Evolutionary conservation across 2,888 invertebrate species (phyloP), one percentile per base, ranked within the genome.

Genomic region (Tachystola acroxantha): DNA sequence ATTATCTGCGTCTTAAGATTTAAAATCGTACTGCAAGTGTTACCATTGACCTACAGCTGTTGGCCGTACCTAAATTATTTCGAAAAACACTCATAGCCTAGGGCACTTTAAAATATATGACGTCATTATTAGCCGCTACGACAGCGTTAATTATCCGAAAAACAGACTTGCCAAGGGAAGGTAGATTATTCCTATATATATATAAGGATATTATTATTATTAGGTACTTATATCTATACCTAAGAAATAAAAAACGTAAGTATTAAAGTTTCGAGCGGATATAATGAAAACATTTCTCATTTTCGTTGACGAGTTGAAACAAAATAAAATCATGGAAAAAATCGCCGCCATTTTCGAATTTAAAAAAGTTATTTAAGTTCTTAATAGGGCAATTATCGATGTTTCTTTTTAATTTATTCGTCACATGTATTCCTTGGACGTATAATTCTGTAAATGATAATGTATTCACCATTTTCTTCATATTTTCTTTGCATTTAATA

Each of bases 191-290:
- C n/a, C n/a, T n/a, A n/a, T n/a, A n/a, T n/a, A n/a, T n/a, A n/a
- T n/a, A n/a, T n/a, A n/a, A n/a, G n/a, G n/a, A n/a, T n/a, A n/a
- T n/a, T n/a, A n/a, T 9, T 7, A 22, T 9, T 22, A 2, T 4
- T 22, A 22, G 7, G 9, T 22, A 22, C 22, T 7, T 9, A 7
- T 19, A 7, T 19, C 19, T 19, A 19, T 19, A 5, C 19, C 19
- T 19, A 19, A 19, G 7, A 13, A 31, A 10, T 31, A 36, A 36
- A 44, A 32, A 22, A 37, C 20, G 29, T 2, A 7, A 3, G n/a
- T n/a, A 10, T 32, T 32, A 45, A 13, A 48, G 30, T 34, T 48
- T 48, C 2, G 48, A 45, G 24, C 31, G 25, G 16, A 32, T 43
- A 36, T 40, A 43, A 40, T 45, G 34, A 13, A 28, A 30, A 37